phyloP scores from a whole-genome alignment of 2,888 invertebrate genomes.

The Tenthredo livida region DNA sequence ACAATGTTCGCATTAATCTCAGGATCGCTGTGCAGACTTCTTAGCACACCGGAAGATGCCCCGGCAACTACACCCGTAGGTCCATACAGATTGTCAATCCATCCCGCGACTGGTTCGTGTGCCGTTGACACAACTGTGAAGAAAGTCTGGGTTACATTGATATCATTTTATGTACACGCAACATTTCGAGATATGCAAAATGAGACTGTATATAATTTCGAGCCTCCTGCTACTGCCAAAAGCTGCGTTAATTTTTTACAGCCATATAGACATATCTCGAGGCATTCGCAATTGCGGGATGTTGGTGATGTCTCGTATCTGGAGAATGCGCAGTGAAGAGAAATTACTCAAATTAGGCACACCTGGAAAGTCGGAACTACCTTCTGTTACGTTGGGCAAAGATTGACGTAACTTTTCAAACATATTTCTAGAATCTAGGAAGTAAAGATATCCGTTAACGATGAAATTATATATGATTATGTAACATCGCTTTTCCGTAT shows the following conservation, averaged over 20 bases:
- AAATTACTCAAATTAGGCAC: background rate
- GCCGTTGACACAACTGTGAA: conserved; percentile 82
- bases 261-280: background rate
- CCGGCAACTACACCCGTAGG: conserved; percentile 84
- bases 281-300: background rate
- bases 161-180: background rate
- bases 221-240: background rate
- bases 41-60: conserved; percentile 84
- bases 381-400: background rate
- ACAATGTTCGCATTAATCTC: conserved; percentile 85
- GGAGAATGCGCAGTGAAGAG: background rate
- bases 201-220: background rate
- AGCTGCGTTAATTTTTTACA: background rate
- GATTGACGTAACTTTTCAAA: background rate
- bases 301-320: background rate
- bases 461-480: background rate
- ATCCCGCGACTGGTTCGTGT: conserved; percentile 84
- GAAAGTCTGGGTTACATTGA: background rate
- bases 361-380: background rate
- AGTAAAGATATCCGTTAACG: background rate
- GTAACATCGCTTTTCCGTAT: background rate
- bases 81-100: conserved; percentile 90
- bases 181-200: background rate
- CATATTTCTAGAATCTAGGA: background rate
- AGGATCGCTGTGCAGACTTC: conserved; percentile 83